Percentiles rank a stretch among this genome's conserved stretches.
phyloP scores from a whole-genome alignment of 2,888 invertebrate species.

The Mylabris sibirica region DNA sequence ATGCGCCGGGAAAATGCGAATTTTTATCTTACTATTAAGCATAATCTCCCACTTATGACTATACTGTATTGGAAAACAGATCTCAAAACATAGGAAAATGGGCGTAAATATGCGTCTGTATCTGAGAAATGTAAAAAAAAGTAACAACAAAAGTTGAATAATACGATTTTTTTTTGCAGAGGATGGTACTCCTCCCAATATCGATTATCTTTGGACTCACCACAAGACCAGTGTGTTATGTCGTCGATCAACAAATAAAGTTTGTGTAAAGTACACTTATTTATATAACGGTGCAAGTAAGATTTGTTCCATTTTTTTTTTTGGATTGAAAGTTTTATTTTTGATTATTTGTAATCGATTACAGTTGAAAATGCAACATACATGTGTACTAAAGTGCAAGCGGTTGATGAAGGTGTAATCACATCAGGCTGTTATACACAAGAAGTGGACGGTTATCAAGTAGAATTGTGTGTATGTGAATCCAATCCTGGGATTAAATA shows the following conservation, averaged over 20 bases:
- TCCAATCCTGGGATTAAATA: slow-evolving; percentile 53
- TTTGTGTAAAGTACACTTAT: slow-evolving; percentile 72
- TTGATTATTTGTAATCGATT: slow-evolving; percentile 49
- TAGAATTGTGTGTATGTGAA: slow-evolving; percentile 65
- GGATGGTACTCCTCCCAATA: slow-evolving; percentile 70
- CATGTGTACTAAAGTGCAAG: slow-evolving; percentile 72
- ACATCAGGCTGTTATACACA: slow-evolving; percentile 69
- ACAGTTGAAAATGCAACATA: slow-evolving; percentile 74
- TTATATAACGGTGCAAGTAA: slow-evolving; percentile 69
- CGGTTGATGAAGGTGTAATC: slow-evolving; percentile 61
- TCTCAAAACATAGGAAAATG: no score
- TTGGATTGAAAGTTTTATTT: slow-evolving; percentile 7
- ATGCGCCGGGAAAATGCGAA: neutral
- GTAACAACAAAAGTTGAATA: neutral
- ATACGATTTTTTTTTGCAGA: slow-evolving; percentile 55
- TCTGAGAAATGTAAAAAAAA: no score
- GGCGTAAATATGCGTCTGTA: no score
- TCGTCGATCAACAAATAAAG: slow-evolving; percentile 66
- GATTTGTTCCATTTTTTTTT: slow-evolving; percentile 45
- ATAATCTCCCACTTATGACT: no score
- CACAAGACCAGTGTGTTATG: slow-evolving; percentile 66
- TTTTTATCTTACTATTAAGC: neutral
- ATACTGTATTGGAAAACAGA: neutral
- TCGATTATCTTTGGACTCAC: slow-evolving; percentile 68
- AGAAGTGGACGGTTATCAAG: slow-evolving; percentile 58